Evolutionary conservation across 2,888 invertebrate species (phyloP).

Genomic region (Adelphocoris suturalis): DNA sequence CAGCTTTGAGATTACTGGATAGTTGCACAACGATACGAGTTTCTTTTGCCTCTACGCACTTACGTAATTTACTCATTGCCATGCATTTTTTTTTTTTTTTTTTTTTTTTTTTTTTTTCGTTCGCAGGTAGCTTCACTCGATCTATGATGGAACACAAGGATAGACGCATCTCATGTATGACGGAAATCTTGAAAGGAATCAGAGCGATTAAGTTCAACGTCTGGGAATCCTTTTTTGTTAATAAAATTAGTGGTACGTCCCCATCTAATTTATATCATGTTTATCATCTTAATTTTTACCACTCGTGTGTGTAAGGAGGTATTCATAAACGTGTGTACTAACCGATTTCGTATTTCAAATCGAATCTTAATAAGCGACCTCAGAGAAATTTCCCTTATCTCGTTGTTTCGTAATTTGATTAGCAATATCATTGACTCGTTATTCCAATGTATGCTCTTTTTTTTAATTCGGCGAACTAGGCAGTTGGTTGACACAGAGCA

Average conservation of each 20-base stretch:
- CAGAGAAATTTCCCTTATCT: too few relatives aligned
- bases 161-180: slow-evolving; percentile 90
- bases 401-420: too few relatives aligned
- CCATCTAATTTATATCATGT: neutral
- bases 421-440: too few relatives aligned
- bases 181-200: slow-evolving; percentile 92
- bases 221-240: slow-evolving; percentile 94
- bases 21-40: neutral
- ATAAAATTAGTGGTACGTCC: slow-evolving; percentile 83
- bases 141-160: slow-evolving; percentile 96
- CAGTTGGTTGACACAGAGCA: too few relatives aligned
- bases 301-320: too few relatives aligned
- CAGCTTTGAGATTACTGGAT: neutral
- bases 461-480: too few relatives aligned
- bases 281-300: too few relatives aligned
- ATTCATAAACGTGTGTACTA: too few relatives aligned
- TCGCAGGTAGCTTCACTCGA: slow-evolving; percentile 83
- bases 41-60: neutral
- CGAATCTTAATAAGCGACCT: too few relatives aligned
- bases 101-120: too few relatives aligned
- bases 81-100: neutral
- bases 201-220: slow-evolving; percentile 94
- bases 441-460: too few relatives aligned
- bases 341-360: too few relatives aligned
- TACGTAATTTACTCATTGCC: slow-evolving; percentile 46